A percentile compares a stretch with the other conserved stretches of the same genome.
phyloP scores from a whole-genome alignment of 2,888 invertebrate species.

The Protodeltote pygarga region DNA sequence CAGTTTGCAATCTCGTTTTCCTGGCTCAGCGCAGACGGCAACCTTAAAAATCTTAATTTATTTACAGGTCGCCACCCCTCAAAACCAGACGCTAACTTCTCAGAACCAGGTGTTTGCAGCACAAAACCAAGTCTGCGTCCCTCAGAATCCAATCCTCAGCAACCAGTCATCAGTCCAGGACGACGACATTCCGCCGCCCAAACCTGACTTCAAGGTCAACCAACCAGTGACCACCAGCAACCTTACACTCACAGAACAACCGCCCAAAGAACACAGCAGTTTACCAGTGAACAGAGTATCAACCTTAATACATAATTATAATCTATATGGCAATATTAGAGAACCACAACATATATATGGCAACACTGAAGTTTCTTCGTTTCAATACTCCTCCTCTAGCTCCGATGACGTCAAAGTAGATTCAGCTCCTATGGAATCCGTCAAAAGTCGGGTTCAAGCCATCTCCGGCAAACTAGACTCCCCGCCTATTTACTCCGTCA shows the following conservation, averaged over 20 bases:
- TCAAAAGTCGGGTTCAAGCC: slow-evolving; percentile 80
- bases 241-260: slow-evolving; percentile 52
- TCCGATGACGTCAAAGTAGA: slow-evolving; percentile 76
- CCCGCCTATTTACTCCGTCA: slow-evolving; percentile 79
- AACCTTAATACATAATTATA: slow-evolving; percentile 81
- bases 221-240: slow-evolving; percentile 80
- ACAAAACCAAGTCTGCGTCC: slow-evolving; percentile 58
- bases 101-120: slow-evolving; percentile 61
- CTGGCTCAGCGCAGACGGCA: too few relatives aligned
- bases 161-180: slow-evolving; percentile 69
- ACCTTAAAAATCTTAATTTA: too few relatives aligned
- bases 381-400: slow-evolving; percentile 65
- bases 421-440: slow-evolving; percentile 74
- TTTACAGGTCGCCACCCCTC: slow-evolving; percentile 38
- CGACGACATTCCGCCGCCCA: slow-evolving; percentile 64
- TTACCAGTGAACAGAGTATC: slow-evolving; percentile 78
- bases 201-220: slow-evolving; percentile 82
- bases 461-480: slow-evolving; percentile 75
- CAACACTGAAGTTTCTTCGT: slow-evolving; percentile 68
- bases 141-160: slow-evolving; percentile 61
- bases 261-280: slow-evolving; percentile 76
- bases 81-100: slow-evolving; percentile 60
- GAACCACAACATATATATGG: slow-evolving; percentile 81
- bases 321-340: slow-evolving; percentile 77
- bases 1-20: too few relatives aligned